These are phyloP conservation scores for Mythimna ferrago DNA, from an alignment of 2,888 invertebrate genomes.

Conservation along the genomic window DNA sequence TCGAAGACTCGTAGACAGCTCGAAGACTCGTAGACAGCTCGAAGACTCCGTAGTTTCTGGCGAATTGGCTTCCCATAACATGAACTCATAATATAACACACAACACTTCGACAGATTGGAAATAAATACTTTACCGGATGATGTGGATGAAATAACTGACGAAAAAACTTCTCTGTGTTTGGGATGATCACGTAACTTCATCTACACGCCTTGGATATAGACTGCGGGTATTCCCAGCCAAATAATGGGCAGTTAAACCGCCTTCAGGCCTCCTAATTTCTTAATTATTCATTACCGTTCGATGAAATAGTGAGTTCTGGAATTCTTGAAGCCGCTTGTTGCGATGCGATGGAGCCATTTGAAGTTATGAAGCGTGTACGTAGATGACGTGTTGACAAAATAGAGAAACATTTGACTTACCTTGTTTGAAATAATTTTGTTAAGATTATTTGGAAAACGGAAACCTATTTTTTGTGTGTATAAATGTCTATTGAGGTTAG, in stretches of 20 bases:
- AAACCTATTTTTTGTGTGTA: background rate
- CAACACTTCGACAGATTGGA: conserved; percentile 32
- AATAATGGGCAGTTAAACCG: background rate
- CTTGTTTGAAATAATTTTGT: background rate
- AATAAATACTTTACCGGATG: conserved; percentile 50
- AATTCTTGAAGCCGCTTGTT: background rate
- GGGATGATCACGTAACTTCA: background rate
- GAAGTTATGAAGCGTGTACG: background rate
- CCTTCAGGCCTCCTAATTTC: background rate
- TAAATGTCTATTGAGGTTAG: background rate
- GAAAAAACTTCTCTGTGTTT: background rate
- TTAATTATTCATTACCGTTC: background rate
- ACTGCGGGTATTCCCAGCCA: background rate
- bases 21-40: conserved; percentile 10
- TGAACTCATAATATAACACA: conserved; percentile 18
- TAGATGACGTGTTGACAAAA: conserved; percentile 13
- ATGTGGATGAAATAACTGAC: background rate
- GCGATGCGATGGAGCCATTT: background rate
- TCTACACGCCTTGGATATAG: background rate
- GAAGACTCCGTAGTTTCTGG: background rate
- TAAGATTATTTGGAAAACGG: background rate
- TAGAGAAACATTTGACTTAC: conserved; percentile 6
- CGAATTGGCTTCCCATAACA: conserved; percentile 13
- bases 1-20: no score
- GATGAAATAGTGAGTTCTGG: background rate